These are phyloP conservation scores for Timandra comae DNA, from an alignment of 2,888 invertebrate genomes.

Conservation along the genomic window DNA sequence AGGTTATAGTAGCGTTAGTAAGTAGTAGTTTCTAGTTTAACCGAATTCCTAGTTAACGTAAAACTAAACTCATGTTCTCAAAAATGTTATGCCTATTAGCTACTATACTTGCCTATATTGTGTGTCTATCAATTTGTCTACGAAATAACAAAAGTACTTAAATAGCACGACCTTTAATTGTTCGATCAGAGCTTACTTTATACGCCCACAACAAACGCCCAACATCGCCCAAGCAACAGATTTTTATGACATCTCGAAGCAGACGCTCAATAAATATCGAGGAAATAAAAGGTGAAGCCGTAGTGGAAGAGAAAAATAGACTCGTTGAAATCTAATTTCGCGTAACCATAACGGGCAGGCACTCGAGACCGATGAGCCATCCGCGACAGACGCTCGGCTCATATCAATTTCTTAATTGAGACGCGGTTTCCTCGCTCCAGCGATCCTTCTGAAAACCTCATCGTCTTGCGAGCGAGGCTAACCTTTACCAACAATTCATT, in stretches of 20 bases:
- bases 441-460: slow-evolving; percentile 46
- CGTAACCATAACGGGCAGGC: slow-evolving; percentile 69
- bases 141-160: too few species aligned
- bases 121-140: too few species aligned
- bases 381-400: slow-evolving; percentile 66
- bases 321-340: slow-evolving; percentile 78
- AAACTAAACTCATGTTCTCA: too few species aligned
- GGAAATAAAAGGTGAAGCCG: slow-evolving; percentile 59
- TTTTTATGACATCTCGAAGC: slow-evolving; percentile 27
- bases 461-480: too few species aligned
- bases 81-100: too few species aligned
- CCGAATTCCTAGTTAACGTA: too few species aligned
- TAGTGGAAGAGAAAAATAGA: slow-evolving; percentile 57
- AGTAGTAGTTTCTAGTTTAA: too few species aligned
- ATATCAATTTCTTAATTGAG: slow-evolving; percentile 74
- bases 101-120: too few species aligned
- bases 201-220: slow-evolving; percentile 12
- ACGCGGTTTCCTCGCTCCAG: slow-evolving; percentile 44
- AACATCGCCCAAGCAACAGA: slow-evolving; percentile 18
- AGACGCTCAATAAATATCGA: slow-evolving; percentile 46
- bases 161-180: too few species aligned
- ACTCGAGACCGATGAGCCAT: slow-evolving; percentile 72
- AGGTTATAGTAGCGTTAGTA: too few species aligned
- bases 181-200: not conserved
- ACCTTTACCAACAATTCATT: slow-evolving; percentile 27